A percentile compares a stretch with the other conserved stretches of the same genome.
phyloP scores from a whole-genome alignment of 2,113 vertebrate species.

The Coryphaenoides rupestris region DNA sequence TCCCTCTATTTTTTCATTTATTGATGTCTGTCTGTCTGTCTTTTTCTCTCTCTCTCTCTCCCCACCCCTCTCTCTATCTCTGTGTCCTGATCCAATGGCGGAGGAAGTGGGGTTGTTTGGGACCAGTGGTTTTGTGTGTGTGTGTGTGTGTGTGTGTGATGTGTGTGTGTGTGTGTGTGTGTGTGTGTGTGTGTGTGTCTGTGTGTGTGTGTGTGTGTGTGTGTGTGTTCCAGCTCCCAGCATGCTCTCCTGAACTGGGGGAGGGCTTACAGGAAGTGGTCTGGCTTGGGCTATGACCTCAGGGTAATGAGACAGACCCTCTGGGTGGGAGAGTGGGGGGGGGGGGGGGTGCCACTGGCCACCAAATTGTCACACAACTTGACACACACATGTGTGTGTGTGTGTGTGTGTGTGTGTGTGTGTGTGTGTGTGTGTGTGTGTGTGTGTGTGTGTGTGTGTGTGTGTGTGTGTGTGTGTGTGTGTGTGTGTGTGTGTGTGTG shows the following conservation, averaged over 20 bases:
- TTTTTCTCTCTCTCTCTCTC: slow-evolving; percentile 13
- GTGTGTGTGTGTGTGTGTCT: slow-evolving; percentile 47
- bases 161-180: slow-evolving; percentile 44
- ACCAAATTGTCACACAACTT: slow-evolving; percentile 36
- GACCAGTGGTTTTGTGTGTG: slow-evolving; percentile 50
- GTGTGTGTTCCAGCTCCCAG: slow-evolving; percentile 59
- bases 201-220: slow-evolving; percentile 54
- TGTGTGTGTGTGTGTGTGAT: slow-evolving; percentile 59
- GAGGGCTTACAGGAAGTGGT: slow-evolving; percentile 68
- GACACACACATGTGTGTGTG: not conserved
- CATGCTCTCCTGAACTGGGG: slow-evolving; percentile 56
- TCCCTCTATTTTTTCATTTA: no score
- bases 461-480: slow-evolving; percentile 20
- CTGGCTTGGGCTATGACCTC: slow-evolving; percentile 67
- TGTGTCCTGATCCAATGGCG: slow-evolving; percentile 27
- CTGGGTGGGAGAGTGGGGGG: slow-evolving; percentile 27
- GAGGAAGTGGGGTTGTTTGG: slow-evolving; percentile 68
- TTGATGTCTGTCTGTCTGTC: no score
- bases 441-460: slow-evolving; percentile 16
- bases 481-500: slow-evolving; percentile 32
- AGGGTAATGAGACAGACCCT: slow-evolving; percentile 62
- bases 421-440: slow-evolving; percentile 1
- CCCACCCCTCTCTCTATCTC: slow-evolving; percentile 22
- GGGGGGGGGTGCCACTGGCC: slow-evolving; percentile 28
- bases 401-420: not conserved